Evolutionary conservation across 1,140 invertebrate genomes (phyloP).

Genomic region (Delia radicum): DNA sequence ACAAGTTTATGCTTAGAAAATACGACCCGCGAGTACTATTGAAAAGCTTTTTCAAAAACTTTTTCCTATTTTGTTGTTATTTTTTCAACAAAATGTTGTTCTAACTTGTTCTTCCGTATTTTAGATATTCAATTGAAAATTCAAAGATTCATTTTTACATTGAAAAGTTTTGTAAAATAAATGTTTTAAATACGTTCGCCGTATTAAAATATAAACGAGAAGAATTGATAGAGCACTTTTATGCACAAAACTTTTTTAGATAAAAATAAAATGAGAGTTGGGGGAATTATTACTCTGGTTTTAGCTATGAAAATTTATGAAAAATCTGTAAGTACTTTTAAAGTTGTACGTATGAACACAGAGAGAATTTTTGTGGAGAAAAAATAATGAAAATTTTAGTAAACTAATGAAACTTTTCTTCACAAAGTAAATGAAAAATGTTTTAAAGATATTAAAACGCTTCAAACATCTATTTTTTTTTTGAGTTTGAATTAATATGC

Average conservation of each 20-base stretch:
- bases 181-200: background rate
- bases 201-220: background rate
- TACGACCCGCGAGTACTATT: background rate
- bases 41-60: background rate
- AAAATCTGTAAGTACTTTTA: background rate
- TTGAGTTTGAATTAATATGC: too few relatives aligned
- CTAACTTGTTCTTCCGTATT: background rate
- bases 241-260: background rate
- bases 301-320: too few relatives aligned
- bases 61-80: background rate
- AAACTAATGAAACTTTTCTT: too few relatives aligned
- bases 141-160: constrained; percentile 1
- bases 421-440: too few relatives aligned
- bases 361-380: too few relatives aligned
- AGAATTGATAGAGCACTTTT: background rate
- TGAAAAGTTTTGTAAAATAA: background rate
- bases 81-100: background rate
- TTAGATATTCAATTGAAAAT: background rate
- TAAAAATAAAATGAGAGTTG: too few relatives aligned
- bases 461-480: too few relatives aligned
- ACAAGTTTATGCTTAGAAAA: background rate
- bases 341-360: background rate
- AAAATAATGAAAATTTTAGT: too few relatives aligned
- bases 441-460: too few relatives aligned
- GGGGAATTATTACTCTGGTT: too few relatives aligned